A percentile compares a stretch with the other conserved stretches of the same genome.
Conservation (phyloP, 2,797 vertebrate genomes). For the Enteromius unitaeniatus region DNA sequence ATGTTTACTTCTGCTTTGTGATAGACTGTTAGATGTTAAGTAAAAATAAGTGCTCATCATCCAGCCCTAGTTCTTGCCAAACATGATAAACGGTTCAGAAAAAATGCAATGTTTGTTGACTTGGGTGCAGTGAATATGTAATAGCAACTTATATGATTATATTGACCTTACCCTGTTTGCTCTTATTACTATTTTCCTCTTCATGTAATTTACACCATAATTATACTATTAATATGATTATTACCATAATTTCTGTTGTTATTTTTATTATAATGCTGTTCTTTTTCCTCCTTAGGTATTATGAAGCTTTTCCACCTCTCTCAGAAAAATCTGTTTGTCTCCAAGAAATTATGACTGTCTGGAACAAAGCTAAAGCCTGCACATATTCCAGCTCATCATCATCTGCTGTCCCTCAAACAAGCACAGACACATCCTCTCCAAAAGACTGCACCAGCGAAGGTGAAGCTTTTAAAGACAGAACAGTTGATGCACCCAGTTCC, state of each 20-base stretch:
- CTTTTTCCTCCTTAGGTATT: constrained; percentile 85
- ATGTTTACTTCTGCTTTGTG: too few species aligned
- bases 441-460: constrained; percentile 96
- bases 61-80: background rate
- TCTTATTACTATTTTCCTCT: background rate
- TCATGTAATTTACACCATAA: background rate
- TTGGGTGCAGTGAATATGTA: background rate
- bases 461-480: constrained; percentile 85
- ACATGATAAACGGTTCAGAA: background rate
- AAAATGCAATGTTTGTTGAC: background rate
- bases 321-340: constrained; percentile 98
- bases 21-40: too few species aligned
- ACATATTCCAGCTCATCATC: constrained; percentile 95
- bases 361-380: constrained; percentile 95
- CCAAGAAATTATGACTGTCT: constrained; percentile 99
- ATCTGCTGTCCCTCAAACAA: constrained; percentile 94
- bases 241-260: background rate
- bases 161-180: background rate
- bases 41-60: background rate
- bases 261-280: background rate
- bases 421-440: constrained; percentile 96
- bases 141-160: background rate
- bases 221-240: background rate
- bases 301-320: constrained; percentile 98
- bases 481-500: constrained; percentile 72